Evolutionary conservation across 2,113 vertebrate genomes (phyloP), one percentile per base, ranked within the genome.

Genomic region (Myiozetetes cayanensis): DNA sequence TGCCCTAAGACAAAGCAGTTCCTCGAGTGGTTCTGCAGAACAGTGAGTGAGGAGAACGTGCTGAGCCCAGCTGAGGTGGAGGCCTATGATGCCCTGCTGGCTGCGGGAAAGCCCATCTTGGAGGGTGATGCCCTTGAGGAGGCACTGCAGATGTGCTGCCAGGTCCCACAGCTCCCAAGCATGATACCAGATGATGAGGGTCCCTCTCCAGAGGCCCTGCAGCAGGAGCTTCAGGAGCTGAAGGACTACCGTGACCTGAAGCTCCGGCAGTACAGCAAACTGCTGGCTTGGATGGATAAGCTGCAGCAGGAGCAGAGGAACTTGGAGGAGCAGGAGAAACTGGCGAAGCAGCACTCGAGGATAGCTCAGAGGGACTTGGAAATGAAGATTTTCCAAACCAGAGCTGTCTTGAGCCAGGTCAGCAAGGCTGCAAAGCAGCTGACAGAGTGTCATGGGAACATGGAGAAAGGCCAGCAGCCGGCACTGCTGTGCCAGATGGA

Each of bases 31-130:
- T 95, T 97, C 95, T 97, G 96, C 88, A 95, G 92, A 37, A 67
- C 1, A 0, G 75, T 97, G 52, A 11, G 77, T 4, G 62, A 95
- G 72, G 81, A 97, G 72, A 96, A 96, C 0, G 12, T 86, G 30
- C 62, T 96, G 80, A 89, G 68, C 18, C 37, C 76, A 16, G 73
- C 81, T 3, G 94, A 97, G 84, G 59, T 96, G 62, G 88, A 97
- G n/a, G 92, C 83, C 65, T 96, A 92, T 0, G 68, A 93, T 27
- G 76, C 85, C 14, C 86, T 96, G 77, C 37, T 95, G n/a, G 65
- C 74, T 95, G 66, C 91, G 74, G 92, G 79, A 37, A 96, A 96
- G 67, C 90, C 95, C 59, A 89, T 94, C 56, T 56, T 96, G 78
- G 97, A 97, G 67, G 81, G 78, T 0, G 14, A 92, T 50, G 84